Evolutionary conservation across 2,113 vertebrate genomes (phyloP).

Genomic region (Halichoeres trimaculatus): DNA sequence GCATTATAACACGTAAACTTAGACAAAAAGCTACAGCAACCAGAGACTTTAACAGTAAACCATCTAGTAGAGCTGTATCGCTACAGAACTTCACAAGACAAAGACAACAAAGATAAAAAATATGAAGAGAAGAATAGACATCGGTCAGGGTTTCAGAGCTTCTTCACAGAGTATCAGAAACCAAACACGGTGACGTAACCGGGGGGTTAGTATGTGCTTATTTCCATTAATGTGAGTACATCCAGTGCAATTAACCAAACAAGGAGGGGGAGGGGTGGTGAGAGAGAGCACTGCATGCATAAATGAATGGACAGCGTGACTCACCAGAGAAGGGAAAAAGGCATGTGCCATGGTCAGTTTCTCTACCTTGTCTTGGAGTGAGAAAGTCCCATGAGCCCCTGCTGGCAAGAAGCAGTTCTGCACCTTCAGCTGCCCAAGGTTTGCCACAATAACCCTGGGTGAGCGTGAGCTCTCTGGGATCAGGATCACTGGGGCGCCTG

Average conservation of each 20-base stretch:
- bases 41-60: too few species aligned
- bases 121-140: too few species aligned
- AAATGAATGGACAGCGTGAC: constrained; percentile 49
- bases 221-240: constrained; percentile 9
- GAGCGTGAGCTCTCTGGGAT: constrained; percentile 96
- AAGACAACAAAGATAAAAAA: too few species aligned
- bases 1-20: too few species aligned
- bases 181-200: neutral
- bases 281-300: neutral
- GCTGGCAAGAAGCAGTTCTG: constrained; percentile 92
- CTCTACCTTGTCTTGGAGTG: constrained; percentile 94
- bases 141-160: too few species aligned
- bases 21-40: too few species aligned
- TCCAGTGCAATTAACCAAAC: constrained; percentile 10
- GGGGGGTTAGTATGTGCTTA: too few species aligned
- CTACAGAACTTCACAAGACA: too few species aligned
- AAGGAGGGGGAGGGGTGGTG: neutral
- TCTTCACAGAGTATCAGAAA: neutral
- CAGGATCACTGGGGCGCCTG: constrained; percentile 94
- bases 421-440: constrained; percentile 93
- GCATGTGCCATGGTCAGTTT: constrained; percentile 81
- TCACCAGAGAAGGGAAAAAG: constrained; percentile 85
- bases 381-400: constrained; percentile 90
- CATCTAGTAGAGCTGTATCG: too few species aligned
- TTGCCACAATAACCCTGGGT: constrained; percentile 92